Conservation (phyloP, 2,797 vertebrate species). For the Zenarchopterus dispar region DNA sequence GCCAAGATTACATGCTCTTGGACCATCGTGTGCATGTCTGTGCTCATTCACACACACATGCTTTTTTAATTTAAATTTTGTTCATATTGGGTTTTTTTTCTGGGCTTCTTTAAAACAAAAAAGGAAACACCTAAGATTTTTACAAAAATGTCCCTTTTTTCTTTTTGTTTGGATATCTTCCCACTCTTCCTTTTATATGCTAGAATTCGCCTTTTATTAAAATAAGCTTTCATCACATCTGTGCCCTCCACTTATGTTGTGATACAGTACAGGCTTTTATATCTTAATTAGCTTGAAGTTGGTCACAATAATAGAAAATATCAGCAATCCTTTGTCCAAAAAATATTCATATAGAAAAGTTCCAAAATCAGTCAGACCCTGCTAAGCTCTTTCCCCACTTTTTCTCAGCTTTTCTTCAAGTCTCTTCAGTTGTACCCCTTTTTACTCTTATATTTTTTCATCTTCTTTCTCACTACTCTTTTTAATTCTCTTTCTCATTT, state of each 20-base stretch:
- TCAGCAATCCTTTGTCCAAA: slow-evolving; percentile 25
- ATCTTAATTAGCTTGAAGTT: background rate
- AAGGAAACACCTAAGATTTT: too few species aligned
- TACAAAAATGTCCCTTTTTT: background rate
- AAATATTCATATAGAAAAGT: background rate
- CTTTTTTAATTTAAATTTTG: background rate
- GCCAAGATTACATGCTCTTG: slow-evolving; percentile 27
- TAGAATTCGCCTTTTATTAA: slow-evolving; percentile 11
- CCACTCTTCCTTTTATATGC: background rate
- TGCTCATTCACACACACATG: slow-evolving; percentile 18
- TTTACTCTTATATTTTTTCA: slow-evolving; percentile 39
- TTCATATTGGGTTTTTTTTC: background rate
- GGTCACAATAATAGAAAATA: slow-evolving; percentile 17
- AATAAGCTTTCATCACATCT: background rate
- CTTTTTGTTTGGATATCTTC: background rate
- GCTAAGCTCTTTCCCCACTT: slow-evolving; percentile 30
- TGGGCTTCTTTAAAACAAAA: too few species aligned
- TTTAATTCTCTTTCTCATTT: slow-evolving; percentile 68
- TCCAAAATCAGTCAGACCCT: slow-evolving; percentile 18
- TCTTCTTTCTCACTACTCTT: slow-evolving; percentile 49
- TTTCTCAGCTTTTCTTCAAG: slow-evolving; percentile 27
- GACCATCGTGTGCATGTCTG: background rate
- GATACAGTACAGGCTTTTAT: too few species aligned
- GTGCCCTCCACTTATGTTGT: background rate
- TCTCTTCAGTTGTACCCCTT: slow-evolving; percentile 30